Percentiles rank a stretch among this genome's conserved stretches.
Evolutionary conservation across 2,888 invertebrate genomes (phyloP).

Genomic region (Suillia variegata): DNA sequence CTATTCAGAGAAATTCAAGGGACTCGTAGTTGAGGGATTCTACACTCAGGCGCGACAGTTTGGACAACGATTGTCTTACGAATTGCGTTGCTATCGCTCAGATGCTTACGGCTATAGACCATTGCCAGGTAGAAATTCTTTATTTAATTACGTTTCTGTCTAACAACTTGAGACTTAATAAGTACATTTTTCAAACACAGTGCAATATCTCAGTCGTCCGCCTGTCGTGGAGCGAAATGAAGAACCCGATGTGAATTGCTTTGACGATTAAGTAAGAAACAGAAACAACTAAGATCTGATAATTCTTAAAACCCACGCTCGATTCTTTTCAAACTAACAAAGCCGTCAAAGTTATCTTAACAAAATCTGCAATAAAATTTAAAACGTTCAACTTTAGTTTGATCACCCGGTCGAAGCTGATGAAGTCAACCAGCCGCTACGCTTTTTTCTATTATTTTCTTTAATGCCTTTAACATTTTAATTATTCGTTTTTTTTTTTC

Average conservation of each 20-base stretch:
- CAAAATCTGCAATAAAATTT: no score
- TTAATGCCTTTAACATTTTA: no score
- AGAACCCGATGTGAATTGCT: conserved; percentile 36
- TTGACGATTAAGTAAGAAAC: conserved; percentile 5
- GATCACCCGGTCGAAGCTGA: no score
- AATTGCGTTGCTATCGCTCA: conserved; percentile 44
- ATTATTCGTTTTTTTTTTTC: no score
- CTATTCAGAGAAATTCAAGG: conserved; percentile 24
- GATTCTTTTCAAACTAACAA: not conserved
- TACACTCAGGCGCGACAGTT: conserved; percentile 37
- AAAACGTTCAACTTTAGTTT: not conserved
- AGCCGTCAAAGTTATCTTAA: not conserved
- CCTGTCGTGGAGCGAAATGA: conserved; percentile 38
- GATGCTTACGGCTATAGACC: conserved; percentile 39
- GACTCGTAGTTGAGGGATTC: conserved; percentile 43
- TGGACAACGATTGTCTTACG: conserved; percentile 29
- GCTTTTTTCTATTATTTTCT: no score
- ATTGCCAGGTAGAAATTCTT: conserved; percentile 36
- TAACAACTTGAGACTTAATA: no score
- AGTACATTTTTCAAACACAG: conserved; percentile 34
- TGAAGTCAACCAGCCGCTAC: no score
- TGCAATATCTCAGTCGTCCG: conserved; percentile 37
- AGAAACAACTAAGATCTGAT: not conserved
- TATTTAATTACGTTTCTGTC: no score
- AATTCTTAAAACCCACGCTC: no score